Base-by-base conservation (phyloP, 2,797 vertebrate species). In the Anguilla pacifica region DNA sequence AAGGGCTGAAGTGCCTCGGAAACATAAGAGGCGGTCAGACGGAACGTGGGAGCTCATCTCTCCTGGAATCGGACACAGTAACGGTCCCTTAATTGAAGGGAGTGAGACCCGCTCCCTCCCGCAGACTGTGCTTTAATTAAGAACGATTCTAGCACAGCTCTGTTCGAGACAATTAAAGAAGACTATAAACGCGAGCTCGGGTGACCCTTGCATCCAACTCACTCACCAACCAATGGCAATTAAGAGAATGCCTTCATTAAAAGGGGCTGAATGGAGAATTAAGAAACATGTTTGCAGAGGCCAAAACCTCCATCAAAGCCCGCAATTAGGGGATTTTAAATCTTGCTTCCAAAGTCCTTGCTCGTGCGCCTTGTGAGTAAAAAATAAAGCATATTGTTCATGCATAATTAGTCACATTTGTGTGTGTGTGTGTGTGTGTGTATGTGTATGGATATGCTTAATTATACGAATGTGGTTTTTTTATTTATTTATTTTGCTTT, bases 91-190 rank as follows among this genome's bases (percentile, higher is more conserved):
- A 82, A 82, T 82, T 49, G 25, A 19, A 10, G 79, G 79, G 51
- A 51, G 79, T 19, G 46, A 51, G 79, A 82, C 9, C 46, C 22
- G n/a, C 79, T 82, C 79, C 46, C 79, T 82, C 22, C 7, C 9
- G 9, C 25, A 25, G 25, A 82, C 22, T 51, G 79, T 51, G 79
- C 43, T 51, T 82, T 82, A n/a, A 82, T 82, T 13, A 82, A 82
- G 79, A 51, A 49, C 79, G 10, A 82, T 49, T 51, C 15, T 1
- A 51, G 79, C 74, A 31, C 19, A n/a, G 25, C n/a, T 51, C 22
- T 82, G 43, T 49, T 82, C n/a, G 43, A 82, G 46, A 51, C 43
- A 82, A 82, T 82, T 82, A 82, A 82, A 15, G 10, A 25, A 81
- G 19, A 81, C 19, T 3, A 51, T 82, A 82, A 82, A 49, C 3